Conservation (phyloP, 2,113 vertebrate genomes). For the Apaloderma vittatum region DNA sequence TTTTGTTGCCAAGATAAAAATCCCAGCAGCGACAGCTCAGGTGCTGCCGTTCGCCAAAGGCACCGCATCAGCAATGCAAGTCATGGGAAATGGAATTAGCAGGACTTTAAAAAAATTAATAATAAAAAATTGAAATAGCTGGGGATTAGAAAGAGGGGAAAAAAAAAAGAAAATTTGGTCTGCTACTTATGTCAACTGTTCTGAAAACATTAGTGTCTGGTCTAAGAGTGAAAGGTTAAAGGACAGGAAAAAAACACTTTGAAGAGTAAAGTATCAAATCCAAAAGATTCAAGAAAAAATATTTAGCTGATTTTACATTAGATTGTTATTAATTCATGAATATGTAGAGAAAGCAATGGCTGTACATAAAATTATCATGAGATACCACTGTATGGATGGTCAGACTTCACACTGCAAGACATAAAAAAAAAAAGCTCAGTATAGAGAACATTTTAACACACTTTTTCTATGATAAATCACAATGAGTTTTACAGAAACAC, state of each 20-base stretch:
- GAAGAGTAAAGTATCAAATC: background rate
- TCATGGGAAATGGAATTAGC: background rate
- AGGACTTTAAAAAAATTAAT: background rate
- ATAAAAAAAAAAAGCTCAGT: background rate
- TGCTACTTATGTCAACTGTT: background rate
- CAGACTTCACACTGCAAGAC: background rate
- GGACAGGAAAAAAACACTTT: background rate
- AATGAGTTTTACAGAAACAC: background rate
- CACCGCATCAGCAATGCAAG: rapidly evolving
- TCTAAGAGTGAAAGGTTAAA: background rate
- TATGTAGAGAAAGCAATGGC: background rate
- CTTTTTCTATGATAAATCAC: background rate
- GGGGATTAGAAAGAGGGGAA: background rate
- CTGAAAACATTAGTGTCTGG: background rate
- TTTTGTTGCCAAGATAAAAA: slow-evolving; percentile 12
- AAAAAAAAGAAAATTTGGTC: background rate
- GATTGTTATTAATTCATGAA: background rate
- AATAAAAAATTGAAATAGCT: background rate
- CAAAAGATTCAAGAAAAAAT: background rate
- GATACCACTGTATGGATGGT: rapidly evolving
- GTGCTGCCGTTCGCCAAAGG: background rate
- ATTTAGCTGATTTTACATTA: background rate
- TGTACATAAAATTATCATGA: background rate
- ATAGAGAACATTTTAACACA: rapidly evolving
- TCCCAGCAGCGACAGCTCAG: background rate